These are phyloP conservation scores for Torymus texanus DNA, from an alignment of 2,888 invertebrate genomes.

Conservation along the genomic window DNA sequence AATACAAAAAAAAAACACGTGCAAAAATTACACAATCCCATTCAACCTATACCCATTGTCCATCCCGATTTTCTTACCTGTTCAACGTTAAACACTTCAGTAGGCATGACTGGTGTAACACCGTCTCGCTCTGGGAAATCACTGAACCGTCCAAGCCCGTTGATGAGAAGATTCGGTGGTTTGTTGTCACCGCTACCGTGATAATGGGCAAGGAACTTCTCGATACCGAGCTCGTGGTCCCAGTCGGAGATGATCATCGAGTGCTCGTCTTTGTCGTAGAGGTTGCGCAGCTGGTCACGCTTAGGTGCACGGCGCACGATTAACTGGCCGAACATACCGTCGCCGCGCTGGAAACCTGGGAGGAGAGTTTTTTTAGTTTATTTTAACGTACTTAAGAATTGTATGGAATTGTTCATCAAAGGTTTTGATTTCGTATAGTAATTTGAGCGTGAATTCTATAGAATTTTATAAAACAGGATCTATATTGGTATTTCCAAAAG, in stretches of 20 bases:
- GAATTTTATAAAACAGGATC: no score
- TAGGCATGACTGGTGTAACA: conserved; percentile 77
- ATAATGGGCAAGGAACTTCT: conserved; percentile 89
- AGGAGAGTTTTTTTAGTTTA: no score
- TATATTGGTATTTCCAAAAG: no score
- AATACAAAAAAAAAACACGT: no score
- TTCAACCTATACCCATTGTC: neutral
- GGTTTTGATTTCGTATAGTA: no score
- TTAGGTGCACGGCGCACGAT: conserved; percentile 83
- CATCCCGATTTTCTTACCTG: conserved; percentile 76
- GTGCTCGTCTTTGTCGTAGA: conserved; percentile 90
- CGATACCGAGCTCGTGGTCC: conserved; percentile 83
- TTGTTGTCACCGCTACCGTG: conserved; percentile 89
- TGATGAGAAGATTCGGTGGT: conserved; percentile 87
- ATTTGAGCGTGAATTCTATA: no score
- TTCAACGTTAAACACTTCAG: conserved; percentile 81
- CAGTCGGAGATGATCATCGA: conserved; percentile 88
- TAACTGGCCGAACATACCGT: conserved; percentile 88
- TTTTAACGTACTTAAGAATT: no score
- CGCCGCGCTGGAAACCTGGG: conserved; percentile 88
- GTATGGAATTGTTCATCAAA: no score
- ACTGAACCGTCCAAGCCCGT: conserved; percentile 84
- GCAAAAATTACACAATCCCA: neutral
- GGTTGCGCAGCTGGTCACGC: conserved; percentile 79
- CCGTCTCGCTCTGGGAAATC: conserved; percentile 59